Base-by-base conservation (phyloP, 1,140 invertebrate genomes). In the Pseudomyrmex sp. region DNA sequence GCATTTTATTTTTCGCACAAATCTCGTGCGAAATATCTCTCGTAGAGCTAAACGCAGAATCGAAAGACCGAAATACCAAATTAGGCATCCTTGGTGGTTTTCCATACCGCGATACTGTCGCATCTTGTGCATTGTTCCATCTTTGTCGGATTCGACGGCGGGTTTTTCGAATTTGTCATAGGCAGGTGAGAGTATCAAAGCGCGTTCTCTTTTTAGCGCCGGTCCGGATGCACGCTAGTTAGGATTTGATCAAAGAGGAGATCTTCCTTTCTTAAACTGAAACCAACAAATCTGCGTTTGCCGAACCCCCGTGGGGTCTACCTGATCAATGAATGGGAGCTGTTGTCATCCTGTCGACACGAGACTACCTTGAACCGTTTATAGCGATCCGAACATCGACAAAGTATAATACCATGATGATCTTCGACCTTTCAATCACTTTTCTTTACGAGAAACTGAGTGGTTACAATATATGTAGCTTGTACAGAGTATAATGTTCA, bases 221-320 rank as follows among this genome's bases (percentile, higher is more conserved):
- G 54, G 23, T 48, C 88, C 88, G 88, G 88, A 90, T 90, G 88
- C 84, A 90, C 88, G 88, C 85, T 85, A 85, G 69, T 89, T 90
- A 85, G 70, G 59, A 61, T 46, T 9, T 79, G 88, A 79, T 87
- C 76, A 89, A 89, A 89, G 82, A 80, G 70, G 75, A 86, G 35
- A 73, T 65, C 75, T 76, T 46, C 63, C 56, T 62, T 88, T 85
- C 72, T 87, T 77, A 88, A 73, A 80, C 70, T 79, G 50, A 70
- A 76, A 44, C 44, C 69, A 65, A n/a, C 50, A 83, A 82, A 44
- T 56, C 48, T 61, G 13, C 50, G 35, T 35, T 35, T 46, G 82
- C 5, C 74, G 85, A 77, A 80, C 75, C 86, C 76, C 20, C n/a
- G 82, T 18, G 68, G 54, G 26, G 59, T 54, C 70, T 88, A 85